Evolutionary conservation across 2,113 vertebrate species (phyloP).

Genomic region (Nyctibius bracteatus): DNA sequence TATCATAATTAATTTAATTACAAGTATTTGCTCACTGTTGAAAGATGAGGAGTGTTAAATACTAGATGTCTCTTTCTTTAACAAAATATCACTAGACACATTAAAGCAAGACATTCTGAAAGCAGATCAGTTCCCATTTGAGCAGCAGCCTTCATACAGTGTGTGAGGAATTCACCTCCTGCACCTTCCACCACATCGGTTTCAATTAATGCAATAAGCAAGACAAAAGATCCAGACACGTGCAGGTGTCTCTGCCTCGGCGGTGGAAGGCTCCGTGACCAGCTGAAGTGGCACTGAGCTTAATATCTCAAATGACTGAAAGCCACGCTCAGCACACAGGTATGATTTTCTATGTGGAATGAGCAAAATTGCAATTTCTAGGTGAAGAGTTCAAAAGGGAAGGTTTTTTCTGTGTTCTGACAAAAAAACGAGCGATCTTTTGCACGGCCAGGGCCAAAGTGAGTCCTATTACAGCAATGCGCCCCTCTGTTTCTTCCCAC

Average conservation of each 20-base stretch:
- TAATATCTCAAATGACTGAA: neutral
- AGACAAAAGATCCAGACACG: neutral
- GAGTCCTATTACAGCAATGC: neutral
- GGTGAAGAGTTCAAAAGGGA: neutral
- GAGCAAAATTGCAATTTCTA: neutral
- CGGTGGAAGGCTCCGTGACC: neutral
- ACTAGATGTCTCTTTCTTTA: neutral
- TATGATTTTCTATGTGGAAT: neutral
- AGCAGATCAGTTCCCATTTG: neutral
- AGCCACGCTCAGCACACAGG: neutral
- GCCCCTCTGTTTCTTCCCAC: neutral
- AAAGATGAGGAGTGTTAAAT: neutral
- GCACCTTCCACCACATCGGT: neutral
- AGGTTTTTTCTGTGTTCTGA: neutral
- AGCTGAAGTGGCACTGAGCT: neutral
- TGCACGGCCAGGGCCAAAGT: neutral
- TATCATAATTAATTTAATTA: slow-evolving; percentile 41
- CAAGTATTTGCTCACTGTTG: neutral
- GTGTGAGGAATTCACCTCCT: neutral
- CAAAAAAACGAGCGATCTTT: neutral
- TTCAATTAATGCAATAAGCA: neutral
- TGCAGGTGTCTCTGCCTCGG: neutral
- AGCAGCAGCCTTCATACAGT: neutral
- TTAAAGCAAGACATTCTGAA: neutral
- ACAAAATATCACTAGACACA: neutral